phyloP scores from a whole-genome alignment of 2,888 invertebrate species.

The Lasioglossum pauxillum region DNA sequence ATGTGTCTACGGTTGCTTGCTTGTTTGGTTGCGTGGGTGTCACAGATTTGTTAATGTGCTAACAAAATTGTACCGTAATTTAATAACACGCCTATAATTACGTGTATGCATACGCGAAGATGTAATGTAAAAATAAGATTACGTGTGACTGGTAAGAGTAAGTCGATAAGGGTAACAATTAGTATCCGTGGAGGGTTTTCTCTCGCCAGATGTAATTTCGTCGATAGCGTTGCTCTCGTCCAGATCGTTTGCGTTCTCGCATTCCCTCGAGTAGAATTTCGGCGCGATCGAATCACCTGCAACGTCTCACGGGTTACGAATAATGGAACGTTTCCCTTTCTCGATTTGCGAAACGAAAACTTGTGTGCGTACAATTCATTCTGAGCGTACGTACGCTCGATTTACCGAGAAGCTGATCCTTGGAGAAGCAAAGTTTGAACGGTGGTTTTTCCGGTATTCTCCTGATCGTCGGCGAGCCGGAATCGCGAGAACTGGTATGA shows the following conservation, averaged over 20 bases:
- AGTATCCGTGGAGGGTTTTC: slow-evolving; percentile 63
- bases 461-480: slow-evolving; percentile 35
- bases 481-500: slow-evolving; percentile 12
- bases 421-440: slow-evolving; percentile 79
- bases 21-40: not conserved
- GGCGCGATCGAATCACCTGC: slow-evolving; percentile 76
- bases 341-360: not conserved
- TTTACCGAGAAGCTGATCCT: slow-evolving; percentile 74
- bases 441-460: slow-evolving; percentile 73
- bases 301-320: slow-evolving; percentile 11
- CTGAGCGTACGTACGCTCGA: slow-evolving; percentile 72
- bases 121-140: slow-evolving; percentile 26
- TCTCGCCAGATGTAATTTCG: slow-evolving; percentile 63
- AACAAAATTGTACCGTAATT: not conserved
- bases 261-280: slow-evolving; percentile 77
- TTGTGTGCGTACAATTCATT: slow-evolving; percentile 68
- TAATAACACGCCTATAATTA: not conserved
- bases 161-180: slow-evolving; percentile 69
- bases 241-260: slow-evolving; percentile 51
- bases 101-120: no score
- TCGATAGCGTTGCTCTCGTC: slow-evolving; percentile 63
- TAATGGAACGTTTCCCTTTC: not conserved
- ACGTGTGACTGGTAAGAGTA: slow-evolving; percentile 77
- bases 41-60: not conserved
- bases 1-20: not conserved